Evolutionary conservation across 2,113 vertebrate species (phyloP).

Genomic region (Bungarus multicinctus): DNA sequence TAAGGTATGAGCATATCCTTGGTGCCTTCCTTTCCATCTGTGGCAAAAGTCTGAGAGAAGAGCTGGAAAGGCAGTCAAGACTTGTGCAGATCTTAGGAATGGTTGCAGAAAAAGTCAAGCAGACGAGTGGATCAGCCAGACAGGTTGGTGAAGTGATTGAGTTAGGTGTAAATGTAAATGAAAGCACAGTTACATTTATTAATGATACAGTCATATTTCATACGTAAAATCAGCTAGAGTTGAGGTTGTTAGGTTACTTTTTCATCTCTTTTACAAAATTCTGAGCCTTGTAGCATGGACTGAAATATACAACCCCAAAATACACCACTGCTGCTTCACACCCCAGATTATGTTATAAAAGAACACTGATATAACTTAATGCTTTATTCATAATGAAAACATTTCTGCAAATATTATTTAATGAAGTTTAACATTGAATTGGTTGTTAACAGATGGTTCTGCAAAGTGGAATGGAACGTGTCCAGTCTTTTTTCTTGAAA

Average conservation of each 20-base stretch:
- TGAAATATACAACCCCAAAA: neutral
- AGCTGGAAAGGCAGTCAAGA: conserved; percentile 87
- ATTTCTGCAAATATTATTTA: neutral
- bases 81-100: conserved; percentile 87
- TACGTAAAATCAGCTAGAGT: neutral
- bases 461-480: conserved; percentile 89
- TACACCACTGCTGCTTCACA: neutral
- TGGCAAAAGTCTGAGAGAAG: conserved; percentile 82
- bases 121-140: conserved; percentile 84
- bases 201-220: neutral
- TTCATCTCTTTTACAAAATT: neutral
- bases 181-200: neutral
- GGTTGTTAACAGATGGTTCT: conserved; percentile 78
- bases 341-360: neutral
- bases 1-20: conserved; percentile 85
- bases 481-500: conserved; percentile 89
- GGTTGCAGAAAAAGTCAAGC: conserved; percentile 90
- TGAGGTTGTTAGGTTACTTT: neutral
- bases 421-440: neutral
- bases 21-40: conserved; percentile 89
- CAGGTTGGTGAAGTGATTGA: conserved; percentile 74
- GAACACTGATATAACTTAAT: neutral
- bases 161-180: neutral
- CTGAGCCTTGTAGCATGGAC: neutral
- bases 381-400: neutral